phyloP scores from a whole-genome alignment of 2,113 vertebrate species.

The Otus sunia region DNA sequence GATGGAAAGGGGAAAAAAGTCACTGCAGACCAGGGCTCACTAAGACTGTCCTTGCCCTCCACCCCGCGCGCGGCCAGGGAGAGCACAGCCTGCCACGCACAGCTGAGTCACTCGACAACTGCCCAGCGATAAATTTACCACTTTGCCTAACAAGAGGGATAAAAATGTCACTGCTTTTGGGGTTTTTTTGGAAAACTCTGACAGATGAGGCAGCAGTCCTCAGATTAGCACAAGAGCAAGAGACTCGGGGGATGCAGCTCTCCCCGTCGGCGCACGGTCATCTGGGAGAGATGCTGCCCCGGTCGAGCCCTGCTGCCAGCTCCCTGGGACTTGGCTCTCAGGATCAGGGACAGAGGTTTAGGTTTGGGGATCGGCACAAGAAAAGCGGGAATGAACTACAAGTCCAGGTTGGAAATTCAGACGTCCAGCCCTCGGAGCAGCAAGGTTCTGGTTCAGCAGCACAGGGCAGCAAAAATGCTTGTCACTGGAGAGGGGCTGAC shows the following conservation, averaged over 20 bases:
- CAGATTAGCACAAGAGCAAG: neutral
- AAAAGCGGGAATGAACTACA: neutral
- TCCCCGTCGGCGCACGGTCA: neutral
- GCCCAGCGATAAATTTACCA: neutral
- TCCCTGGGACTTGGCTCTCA: neutral
- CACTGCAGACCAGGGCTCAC: accelerated
- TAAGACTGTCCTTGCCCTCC: neutral
- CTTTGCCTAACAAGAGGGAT: neutral
- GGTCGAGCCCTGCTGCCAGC: neutral
- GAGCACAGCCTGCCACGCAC: neutral
- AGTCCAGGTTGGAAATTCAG: neutral
- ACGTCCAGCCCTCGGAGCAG: neutral
- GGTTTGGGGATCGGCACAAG: neutral
- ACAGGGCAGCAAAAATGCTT: neutral
- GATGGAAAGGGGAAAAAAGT: neutral
- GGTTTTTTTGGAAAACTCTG: neutral
- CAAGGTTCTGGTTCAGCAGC: neutral
- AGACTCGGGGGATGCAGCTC: neutral
- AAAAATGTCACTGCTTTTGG: neutral
- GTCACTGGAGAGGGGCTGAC: neutral
- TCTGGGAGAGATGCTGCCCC: neutral
- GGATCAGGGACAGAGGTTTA: neutral
- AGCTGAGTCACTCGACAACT: neutral
- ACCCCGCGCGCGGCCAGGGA: accelerated
- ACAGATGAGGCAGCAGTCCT: neutral